Percentiles rank a stretch among this genome's conserved stretches.
Evolutionary conservation across 1,140 invertebrate genomes (phyloP).

Genomic region (Dreissena polymorpha): DNA sequence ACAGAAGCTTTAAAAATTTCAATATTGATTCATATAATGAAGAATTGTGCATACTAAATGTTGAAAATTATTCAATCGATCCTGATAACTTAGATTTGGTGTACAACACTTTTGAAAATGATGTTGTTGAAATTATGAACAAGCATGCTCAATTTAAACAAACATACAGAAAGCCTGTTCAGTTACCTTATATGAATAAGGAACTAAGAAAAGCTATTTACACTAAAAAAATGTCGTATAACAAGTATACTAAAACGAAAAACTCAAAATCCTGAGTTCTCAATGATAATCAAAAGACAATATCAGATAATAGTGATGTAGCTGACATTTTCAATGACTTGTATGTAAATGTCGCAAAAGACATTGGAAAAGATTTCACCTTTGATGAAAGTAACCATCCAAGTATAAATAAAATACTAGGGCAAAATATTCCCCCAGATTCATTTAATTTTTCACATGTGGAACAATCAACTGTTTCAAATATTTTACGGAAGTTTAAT

Average conservation of each 20-base stretch:
- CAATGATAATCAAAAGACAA: slow-evolving; percentile 21
- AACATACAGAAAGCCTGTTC: not conserved
- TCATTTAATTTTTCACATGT: slow-evolving; percentile 17
- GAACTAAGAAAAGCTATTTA: slow-evolving; percentile 1
- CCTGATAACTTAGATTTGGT: not conserved
- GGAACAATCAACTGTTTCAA: slow-evolving; percentile 13
- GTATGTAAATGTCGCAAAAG: slow-evolving; percentile 13
- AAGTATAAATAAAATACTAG: slow-evolving; percentile 39
- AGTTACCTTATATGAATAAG: not conserved
- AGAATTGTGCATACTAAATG: not conserved
- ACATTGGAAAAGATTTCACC: slow-evolving; percentile 40
- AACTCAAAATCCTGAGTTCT: not conserved
- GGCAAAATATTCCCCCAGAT: slow-evolving; percentile 14
- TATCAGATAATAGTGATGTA: slow-evolving; percentile 28
- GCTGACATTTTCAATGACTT: slow-evolving; percentile 48
- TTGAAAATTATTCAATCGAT: not conserved
- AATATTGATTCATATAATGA: slow-evolving; percentile 1
- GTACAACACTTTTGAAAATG: not conserved
- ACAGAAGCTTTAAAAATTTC: not conserved
- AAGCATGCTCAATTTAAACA: not conserved
- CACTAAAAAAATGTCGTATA: not conserved
- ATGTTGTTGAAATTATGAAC: not conserved
- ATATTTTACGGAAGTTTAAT: slow-evolving; percentile 32
- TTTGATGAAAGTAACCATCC: slow-evolving; percentile 39
- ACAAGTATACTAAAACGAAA: not conserved